Evolutionary conservation across 2,888 invertebrate genomes (phyloP).

Genomic region (Dione vanillae): DNA sequence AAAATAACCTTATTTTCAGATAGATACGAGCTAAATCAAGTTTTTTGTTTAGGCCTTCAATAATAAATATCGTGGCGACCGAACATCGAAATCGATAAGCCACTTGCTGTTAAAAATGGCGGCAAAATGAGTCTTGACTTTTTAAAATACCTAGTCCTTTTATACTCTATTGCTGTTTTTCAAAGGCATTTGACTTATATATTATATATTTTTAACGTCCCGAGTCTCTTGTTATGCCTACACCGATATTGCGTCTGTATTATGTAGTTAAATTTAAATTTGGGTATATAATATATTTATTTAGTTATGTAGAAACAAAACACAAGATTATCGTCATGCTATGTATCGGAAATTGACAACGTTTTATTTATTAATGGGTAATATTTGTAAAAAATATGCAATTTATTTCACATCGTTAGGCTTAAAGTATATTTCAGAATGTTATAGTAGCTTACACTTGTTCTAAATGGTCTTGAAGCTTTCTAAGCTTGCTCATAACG

Average conservation of each 20-base stretch:
- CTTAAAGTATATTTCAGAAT: neutral
- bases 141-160: slow-evolving; percentile 30
- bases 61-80: slow-evolving; percentile 30
- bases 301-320: too few species aligned
- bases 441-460: neutral
- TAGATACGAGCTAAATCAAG: slow-evolving; percentile 7
- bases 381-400: neutral
- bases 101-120: slow-evolving; percentile 36
- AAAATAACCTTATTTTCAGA: slow-evolving; percentile 11
- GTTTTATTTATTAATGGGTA: too few species aligned
- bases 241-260: too few species aligned
- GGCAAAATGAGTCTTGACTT: slow-evolving; percentile 38
- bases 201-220: too few species aligned
- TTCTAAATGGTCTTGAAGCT: neutral
- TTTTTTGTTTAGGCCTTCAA: neutral
- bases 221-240: too few species aligned
- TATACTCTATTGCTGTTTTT: neutral
- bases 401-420: neutral
- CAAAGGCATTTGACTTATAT: neutral
- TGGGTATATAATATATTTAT: too few species aligned
- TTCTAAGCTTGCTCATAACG: slow-evolving; percentile 12
- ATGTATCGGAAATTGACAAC: too few species aligned
- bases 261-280: too few species aligned
- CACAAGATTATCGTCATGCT: too few species aligned
- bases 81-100: slow-evolving; percentile 37